Base-by-base conservation (phyloP, 2,113 vertebrate genomes). In the Odontesthes bonariensis region DNA sequence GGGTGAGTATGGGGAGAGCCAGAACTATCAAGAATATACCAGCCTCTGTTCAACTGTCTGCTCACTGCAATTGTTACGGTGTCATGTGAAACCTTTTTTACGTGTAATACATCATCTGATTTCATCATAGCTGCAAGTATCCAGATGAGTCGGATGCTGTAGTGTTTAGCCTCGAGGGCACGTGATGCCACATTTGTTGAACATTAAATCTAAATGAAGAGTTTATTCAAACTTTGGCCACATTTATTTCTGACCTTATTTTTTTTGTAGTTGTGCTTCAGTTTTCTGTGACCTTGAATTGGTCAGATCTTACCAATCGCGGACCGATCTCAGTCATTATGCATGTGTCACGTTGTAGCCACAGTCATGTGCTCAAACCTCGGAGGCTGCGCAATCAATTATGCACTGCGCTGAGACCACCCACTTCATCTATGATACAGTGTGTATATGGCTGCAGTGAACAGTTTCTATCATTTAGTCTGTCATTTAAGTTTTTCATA, bases 21-120 rank as follows among this genome's bases (percentile, higher is more conserved):
- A 23, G 4, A 27, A 31, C 47, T 19, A 44, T 19, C 14, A 58
- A 77, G 60, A 3, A 49, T 52, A 0, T 23, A 20, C 38, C 46
- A 57, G 55, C 44, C 60, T 62, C 12, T 70, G 65, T 81, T 38
- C 55, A 58, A 40, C 53, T 65, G 56, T 75, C 17, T 54, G 14
- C 47, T 40, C 27, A 55, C 63, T 82, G 20, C 27, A 69, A 76
- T 79, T 58, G 58, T 79, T 80, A 44, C 20, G 53, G 56, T 13
- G 42, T 7, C 32, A 0, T 12, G 11, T 60, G 6, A 16, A 55
- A 20, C n/a, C 1, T 10, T 40, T 23, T 74, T 68, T 56, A 20
- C 17, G 31, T 49, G 46, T 6, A 38, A 58, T 46, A 38, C 40
- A 51, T 62, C 5, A 64, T 61, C 22, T 59, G 22, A 82, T 84